These are phyloP conservation scores for Leuciscus idus DNA, from an alignment of 2,113 vertebrate genomes.

Conservation along the genomic window DNA sequence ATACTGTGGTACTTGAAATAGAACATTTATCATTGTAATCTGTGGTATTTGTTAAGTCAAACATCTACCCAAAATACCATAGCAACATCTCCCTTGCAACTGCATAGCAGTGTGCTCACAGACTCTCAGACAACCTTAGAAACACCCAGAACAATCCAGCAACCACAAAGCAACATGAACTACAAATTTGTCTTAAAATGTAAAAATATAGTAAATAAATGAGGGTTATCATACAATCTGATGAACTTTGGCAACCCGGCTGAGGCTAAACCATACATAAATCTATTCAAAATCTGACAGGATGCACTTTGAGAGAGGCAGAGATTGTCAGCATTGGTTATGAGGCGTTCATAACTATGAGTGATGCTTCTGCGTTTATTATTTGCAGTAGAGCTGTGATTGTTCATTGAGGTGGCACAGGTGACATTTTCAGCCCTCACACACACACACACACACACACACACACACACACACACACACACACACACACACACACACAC, in stretches of 20 bases:
- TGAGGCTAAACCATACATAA: not conserved
- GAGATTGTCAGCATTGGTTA: constrained; percentile 7
- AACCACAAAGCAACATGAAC: not conserved
- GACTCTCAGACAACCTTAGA: not conserved
- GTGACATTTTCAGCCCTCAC: not conserved
- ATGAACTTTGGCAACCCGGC: not conserved
- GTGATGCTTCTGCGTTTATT: constrained; percentile 10
- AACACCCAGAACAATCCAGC: not conserved
- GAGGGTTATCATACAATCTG: not conserved
- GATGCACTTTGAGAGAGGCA: not conserved
- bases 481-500: not conserved
- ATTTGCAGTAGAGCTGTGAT: constrained; percentile 31
- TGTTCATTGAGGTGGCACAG: constrained; percentile 36
- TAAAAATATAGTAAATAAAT: not conserved
- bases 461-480: not conserved
- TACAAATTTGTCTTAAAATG: not conserved
- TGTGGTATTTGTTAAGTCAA: too few species aligned
- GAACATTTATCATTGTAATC: too few species aligned
- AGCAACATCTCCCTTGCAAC: not conserved
- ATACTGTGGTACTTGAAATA: not conserved
- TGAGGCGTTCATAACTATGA: constrained; percentile 24
- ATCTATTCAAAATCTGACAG: constrained; percentile 29
- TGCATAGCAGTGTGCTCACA: not conserved
- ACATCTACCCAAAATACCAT: not conserved
- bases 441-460: constrained; percentile 10